Base-by-base conservation (phyloP, 2,797 vertebrate genomes). In the Catharus ustulatus region DNA sequence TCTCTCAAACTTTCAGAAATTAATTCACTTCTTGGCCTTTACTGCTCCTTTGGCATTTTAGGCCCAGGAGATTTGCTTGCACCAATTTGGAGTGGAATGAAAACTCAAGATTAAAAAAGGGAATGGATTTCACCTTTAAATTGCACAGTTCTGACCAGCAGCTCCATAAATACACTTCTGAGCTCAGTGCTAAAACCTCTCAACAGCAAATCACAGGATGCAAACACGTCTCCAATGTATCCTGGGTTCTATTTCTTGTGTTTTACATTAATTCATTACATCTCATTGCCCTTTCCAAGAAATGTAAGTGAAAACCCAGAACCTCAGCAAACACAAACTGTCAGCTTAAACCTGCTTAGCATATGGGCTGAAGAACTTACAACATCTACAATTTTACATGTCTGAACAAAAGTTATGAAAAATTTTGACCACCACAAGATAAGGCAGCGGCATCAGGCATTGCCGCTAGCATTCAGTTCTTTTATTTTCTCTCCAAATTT, bases 51-150 rank as follows among this genome's bases (percentile, higher is more conserved):
- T 64, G 83, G 87, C 80, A 94, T 95, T 96, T 94, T 64, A 77
- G 71, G 63, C 51, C 38, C 67, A 27, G 49, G 36, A 91, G 94
- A 95, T 91, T 87, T 88, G 76, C 83, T 57, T 74, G 73, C 64
- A 76, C 63, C 67, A 52, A 58, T 87, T 20, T 91, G 67, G 34
- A 91, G 36, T 48, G 42, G 77, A 91, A 88, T 77, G 64, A 96
- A 94, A 96, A 94, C 40, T 61, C 74, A 64, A 79, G 91, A 95
- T 94, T 73, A 84, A 84, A 96, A 95, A 74, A 68, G 12, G 77
- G 85, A 88, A 93, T 24, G 3, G 67, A 88, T 84, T 94, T 95
- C 87, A 94, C 89, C 91, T 95, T 95, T 89, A 91, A 91, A 74
- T 78, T 89, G 57, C 77, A 75, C 66, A 54, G 71, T 67, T 94